Evolutionary conservation across 1,140 invertebrate species (phyloP).

Genomic region (Metaphire vulgaris): DNA sequence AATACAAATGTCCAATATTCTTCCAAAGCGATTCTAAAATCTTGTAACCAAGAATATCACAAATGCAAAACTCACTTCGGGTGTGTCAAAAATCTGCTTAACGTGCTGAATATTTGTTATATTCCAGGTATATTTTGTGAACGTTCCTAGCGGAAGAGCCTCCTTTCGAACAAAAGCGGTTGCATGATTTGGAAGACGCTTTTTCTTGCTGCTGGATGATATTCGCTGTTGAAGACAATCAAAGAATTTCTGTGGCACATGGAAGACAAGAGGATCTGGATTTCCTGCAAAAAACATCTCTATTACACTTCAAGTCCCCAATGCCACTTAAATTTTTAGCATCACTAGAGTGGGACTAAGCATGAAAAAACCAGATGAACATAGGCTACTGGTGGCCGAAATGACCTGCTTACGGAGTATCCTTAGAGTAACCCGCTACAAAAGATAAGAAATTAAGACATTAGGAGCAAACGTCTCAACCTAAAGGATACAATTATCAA

Average conservation of each 20-base stretch:
- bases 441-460: no score
- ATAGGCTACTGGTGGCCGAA: no score
- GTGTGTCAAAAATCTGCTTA: slow-evolving; percentile 69
- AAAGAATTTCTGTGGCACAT: slow-evolving; percentile 66
- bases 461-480: no score
- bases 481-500: no score
- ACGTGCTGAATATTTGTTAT: slow-evolving; percentile 68
- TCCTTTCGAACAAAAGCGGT: slow-evolving; percentile 59
- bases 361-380: no score
- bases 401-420: no score
- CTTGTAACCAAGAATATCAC: no score
- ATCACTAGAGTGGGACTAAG: no score
- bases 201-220: slow-evolving; percentile 61
- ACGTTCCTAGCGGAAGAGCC: slow-evolving; percentile 62
- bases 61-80: slow-evolving; percentile 59
- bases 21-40: no score
- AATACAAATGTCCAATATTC: no score
- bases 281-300: slow-evolving; percentile 38
- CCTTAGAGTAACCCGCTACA: no score
- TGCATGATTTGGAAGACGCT: slow-evolving; percentile 62
- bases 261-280: slow-evolving; percentile 66
- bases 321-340: no score
- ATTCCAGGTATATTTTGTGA: slow-evolving; percentile 68
- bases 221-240: slow-evolving; percentile 66
- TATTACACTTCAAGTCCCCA: neutral